These are phyloP conservation scores for Sebastes wilsoni DNA, from an alignment of 2,797 vertebrate species.

Conservation along the genomic window DNA sequence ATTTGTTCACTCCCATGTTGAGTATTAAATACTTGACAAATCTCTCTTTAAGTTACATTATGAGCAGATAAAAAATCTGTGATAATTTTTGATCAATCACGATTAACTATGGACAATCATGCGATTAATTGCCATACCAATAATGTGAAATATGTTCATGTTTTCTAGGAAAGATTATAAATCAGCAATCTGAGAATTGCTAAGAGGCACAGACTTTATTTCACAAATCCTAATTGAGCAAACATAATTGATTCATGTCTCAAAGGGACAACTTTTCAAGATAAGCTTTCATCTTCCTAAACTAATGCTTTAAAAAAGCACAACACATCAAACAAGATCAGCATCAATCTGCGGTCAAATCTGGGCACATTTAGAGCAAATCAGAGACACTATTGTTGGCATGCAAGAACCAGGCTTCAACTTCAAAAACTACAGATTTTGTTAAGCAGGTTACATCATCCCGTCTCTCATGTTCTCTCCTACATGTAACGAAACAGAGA, in stretches of 20 bases:
- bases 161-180: background rate
- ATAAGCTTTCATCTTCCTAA: constrained; percentile 18
- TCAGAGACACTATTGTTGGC: background rate
- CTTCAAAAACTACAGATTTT: background rate
- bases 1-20: too few species aligned
- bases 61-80: too few species aligned
- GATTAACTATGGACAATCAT: too few species aligned
- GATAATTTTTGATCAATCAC: too few species aligned
- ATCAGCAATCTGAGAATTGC: background rate
- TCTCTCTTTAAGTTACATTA: too few species aligned
- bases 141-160: background rate
- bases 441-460: background rate
- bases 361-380: constrained; percentile 4
- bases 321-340: background rate
- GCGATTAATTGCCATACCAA: background rate
- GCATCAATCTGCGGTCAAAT: constrained; percentile 8
- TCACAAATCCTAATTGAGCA: constrained; percentile 3
- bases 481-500: background rate
- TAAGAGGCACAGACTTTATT: background rate
- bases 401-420: background rate
- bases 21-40: too few species aligned
- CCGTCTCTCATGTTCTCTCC: background rate
- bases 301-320: constrained; percentile 5
- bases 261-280: background rate
- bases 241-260: constrained; percentile 2